Evolutionary conservation across 2,888 invertebrate species (phyloP), one percentile per base, ranked within the genome.

Genomic region (Anthrax anthrax): DNA sequence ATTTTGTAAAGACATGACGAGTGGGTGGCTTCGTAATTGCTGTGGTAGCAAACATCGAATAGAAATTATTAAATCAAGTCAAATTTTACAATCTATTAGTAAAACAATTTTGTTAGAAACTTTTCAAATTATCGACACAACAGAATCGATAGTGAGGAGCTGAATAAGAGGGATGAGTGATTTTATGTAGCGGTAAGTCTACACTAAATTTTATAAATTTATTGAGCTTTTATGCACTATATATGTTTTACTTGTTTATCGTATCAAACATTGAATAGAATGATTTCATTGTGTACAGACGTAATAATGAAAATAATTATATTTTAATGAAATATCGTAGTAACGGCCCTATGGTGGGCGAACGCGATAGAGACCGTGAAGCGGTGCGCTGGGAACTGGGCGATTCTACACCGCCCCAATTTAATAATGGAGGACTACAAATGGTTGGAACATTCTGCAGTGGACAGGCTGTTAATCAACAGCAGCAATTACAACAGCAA

Each of bases 341-440:
- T 55, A 64, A 64, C 66, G 62, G 65, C 63, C 66, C 63, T 67
- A 69, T 69, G 69, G 67, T 69, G 65, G 69, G 69, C 62, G 67
- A 68, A 68, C 68, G 68, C 63, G 67, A 67, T 60, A 67, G 68
- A 62, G 68, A 67, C 67, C 69, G 69, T 68, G 69, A 69, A 62
- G 67, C 69, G 68, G 69, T 69, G 66, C 67, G 68, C 64, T 70
- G 70, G 70, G 70, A 69, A 67, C 61, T 67, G 63, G 67, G 68
- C 63, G 68, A 65, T 60, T 59, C 63, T 61, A 67, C 72, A 70
- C 71, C 72, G 64, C 69, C 70, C 65, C 70, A 70, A 62, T 63
- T 59, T 58, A 67, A 65, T 62, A 67, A 67, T 67, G 67, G 67
- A 64, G 67, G 60, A 61, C 60, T 61, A 63, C 67, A 66, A 63